Percentiles rank a stretch among this genome's conserved stretches.
These are phyloP conservation scores for Sipha flava DNA, from an alignment of 1,140 invertebrate genomes.

Conservation along the genomic window DNA sequence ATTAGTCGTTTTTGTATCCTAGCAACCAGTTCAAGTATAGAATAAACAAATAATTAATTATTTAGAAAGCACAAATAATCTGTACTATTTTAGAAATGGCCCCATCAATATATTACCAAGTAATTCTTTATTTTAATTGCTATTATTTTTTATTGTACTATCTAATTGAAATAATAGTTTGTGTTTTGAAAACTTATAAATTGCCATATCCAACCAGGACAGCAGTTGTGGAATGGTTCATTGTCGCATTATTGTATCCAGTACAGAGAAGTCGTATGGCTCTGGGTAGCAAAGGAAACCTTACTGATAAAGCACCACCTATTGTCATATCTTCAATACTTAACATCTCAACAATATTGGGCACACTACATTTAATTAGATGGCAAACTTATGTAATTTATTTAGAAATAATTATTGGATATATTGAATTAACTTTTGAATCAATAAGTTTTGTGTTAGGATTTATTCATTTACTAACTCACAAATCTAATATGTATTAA, in stretches of 20 bases:
- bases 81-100: slow-evolving; percentile 7
- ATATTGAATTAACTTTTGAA: slow-evolving; percentile 16
- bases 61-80: not conserved
- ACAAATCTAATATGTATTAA: slow-evolving; percentile 28
- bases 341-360: not conserved
- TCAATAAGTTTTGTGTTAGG: slow-evolving; percentile 6
- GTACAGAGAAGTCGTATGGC: slow-evolving; percentile 13
- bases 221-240: slow-evolving; percentile 4
- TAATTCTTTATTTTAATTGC: slow-evolving; percentile 1
- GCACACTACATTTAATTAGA: slow-evolving; percentile 14
- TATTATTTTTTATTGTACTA: slow-evolving; percentile 28
- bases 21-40: not conserved
- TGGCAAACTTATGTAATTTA: slow-evolving; percentile 23
- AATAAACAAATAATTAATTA: not conserved
- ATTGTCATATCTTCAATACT: slow-evolving; percentile 22
- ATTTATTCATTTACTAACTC: slow-evolving; percentile 22
- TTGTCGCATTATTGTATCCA: slow-evolving; percentile 9
- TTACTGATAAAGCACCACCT: slow-evolving; percentile 17
- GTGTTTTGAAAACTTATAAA: slow-evolving; percentile 8
- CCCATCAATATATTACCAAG: slow-evolving; percentile 18
- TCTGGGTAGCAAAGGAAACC: slow-evolving; percentile 16
- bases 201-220: slow-evolving; percentile 10
- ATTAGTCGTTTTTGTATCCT: not conserved
- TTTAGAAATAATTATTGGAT: slow-evolving; percentile 23
- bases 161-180: not conserved